Evolutionary conservation across 2,888 invertebrate species (phyloP), one percentile per base, ranked within the genome.

Genomic region (Ophioninae sp.): DNA sequence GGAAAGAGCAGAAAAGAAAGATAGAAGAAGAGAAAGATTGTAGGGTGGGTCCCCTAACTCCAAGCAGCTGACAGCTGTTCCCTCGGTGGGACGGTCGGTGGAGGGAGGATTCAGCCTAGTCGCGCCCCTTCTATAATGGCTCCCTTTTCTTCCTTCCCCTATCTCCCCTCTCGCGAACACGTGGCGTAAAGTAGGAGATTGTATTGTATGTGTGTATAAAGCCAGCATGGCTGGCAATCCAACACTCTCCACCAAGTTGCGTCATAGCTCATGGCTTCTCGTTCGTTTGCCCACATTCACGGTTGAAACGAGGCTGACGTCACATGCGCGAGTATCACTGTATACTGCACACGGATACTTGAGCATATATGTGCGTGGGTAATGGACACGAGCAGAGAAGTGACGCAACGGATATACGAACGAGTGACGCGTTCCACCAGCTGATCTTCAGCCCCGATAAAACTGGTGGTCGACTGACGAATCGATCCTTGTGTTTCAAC

Each of bases 111-210:
- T 92, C 92, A 92, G 90, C 92, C 93, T 93, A 93, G 93, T 92
- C 93, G 93, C 93, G 93, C 93, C 93, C 93, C 93, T 93, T 93
- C 93, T 92, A 93, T 93, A 93, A 93, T 93, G 93, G 92, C 93
- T 93, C 91, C 93, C 92, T 92, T 92, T 92, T 91, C 92, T 92
- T 91, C 92, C 91, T 92, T 91, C 92, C 92, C 92, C 91, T 90
- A 90, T 73, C 65, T 56, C 91, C 88, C 68, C 79, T 67, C 83
- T 69, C 56, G 67, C 76, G 17, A 58, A 76, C 78, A 84, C 84
- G 79, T 79, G 79, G 79, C 71, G 23, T 65, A 56, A 23, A 58
- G 59, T 73, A 72, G 74, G 51, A 64, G 23, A 64, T 64, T 17
- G 13, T 20, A 30, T 30, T 58, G n/a, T 58, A 6, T 58, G n/a